These are phyloP conservation scores for Dasyornis broadbenti DNA, from an alignment of 2,113 vertebrate species.

Conservation along the genomic window DNA sequence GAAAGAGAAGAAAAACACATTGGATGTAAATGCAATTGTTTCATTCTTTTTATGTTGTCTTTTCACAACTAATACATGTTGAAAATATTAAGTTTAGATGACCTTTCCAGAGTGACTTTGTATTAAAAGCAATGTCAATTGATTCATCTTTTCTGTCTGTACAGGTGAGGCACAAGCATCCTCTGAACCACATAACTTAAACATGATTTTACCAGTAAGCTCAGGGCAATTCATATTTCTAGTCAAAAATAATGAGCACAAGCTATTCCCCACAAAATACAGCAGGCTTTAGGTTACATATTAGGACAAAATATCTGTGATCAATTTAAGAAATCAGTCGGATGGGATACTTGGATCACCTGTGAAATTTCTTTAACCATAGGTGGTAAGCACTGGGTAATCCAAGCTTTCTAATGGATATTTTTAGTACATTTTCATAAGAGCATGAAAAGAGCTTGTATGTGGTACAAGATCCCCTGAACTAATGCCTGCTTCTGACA, in stretches of 20 bases:
- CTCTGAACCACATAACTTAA: background rate
- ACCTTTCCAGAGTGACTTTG: background rate
- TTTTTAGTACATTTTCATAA: background rate
- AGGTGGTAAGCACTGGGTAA: background rate
- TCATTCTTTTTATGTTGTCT: rapidly evolving
- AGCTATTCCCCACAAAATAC: background rate
- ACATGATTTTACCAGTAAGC: background rate
- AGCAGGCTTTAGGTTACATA: background rate
- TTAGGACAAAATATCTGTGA: background rate
- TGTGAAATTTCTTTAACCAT: background rate
- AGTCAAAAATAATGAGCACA: background rate
- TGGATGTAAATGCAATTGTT: background rate
- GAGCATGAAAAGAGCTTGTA: background rate
- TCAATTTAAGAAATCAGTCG: background rate
- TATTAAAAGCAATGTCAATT: background rate
- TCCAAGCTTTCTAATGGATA: background rate
- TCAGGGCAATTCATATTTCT: background rate
- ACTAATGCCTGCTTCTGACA: background rate
- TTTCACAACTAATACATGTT: background rate
- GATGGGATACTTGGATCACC: background rate
- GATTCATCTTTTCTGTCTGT: background rate
- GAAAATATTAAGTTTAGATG: background rate
- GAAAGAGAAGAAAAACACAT: background rate
- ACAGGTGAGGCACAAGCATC: background rate
- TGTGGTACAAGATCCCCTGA: background rate